Percentiles rank a stretch among this genome's conserved stretches.
Evolutionary conservation across 2,888 invertebrate species (phyloP).

Genomic region (Cephus runcator): DNA sequence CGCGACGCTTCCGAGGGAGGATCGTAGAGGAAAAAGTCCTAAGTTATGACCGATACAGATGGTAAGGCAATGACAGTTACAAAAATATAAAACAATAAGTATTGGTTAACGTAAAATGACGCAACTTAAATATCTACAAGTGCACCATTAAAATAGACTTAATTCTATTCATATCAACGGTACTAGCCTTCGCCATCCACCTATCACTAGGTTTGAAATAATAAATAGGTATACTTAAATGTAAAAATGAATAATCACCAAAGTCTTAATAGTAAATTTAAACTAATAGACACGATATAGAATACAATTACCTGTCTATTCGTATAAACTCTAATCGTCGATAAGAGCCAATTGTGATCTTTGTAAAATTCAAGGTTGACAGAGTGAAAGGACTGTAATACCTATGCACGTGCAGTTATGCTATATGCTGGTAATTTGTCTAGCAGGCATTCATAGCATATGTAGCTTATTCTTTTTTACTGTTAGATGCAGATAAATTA

Average conservation of each 20-base stretch:
- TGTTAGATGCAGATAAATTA: background rate
- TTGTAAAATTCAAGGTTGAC: background rate
- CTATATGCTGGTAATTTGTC: background rate
- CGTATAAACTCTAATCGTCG: background rate
- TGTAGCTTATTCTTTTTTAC: background rate
- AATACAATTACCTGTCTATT: background rate
- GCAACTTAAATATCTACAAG: background rate
- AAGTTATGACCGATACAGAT: conserved; percentile 57
- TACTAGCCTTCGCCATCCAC: no score
- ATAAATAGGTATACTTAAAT: background rate
- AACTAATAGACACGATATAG: background rate
- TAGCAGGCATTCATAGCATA: background rate
- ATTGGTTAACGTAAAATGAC: background rate
- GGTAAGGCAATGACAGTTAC: conserved; percentile 35
- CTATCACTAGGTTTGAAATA: background rate
- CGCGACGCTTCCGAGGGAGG: background rate
- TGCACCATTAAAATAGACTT: background rate
- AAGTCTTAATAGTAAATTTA: background rate
- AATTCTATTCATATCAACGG: no score
- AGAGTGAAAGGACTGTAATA: background rate
- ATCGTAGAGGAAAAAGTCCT: conserved; percentile 20
- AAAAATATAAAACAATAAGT: background rate
- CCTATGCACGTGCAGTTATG: background rate
- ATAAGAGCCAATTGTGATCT: background rate
- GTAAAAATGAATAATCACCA: background rate